Evolutionary conservation across 1,140 invertebrate genomes (phyloP).

Genomic region (Caenorhabditis briggsae): DNA sequence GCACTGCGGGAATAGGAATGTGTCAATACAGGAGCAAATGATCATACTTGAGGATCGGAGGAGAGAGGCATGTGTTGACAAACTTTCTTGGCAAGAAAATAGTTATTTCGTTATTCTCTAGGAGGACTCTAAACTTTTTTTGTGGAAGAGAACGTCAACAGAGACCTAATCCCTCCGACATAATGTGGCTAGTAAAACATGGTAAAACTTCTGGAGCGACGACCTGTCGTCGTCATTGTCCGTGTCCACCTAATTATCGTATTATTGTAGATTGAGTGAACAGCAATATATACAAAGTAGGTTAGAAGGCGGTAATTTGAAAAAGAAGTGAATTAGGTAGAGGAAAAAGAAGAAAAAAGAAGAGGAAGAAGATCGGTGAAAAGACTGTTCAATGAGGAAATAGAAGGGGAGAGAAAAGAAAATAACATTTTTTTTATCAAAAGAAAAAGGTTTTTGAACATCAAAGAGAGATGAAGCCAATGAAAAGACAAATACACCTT

Average conservation of each 20-base stretch:
- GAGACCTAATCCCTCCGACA: too few species aligned
- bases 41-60: conserved; percentile 19
- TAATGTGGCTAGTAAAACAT: neutral
- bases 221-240: conserved; percentile 1
- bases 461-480: conserved; percentile 38
- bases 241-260: conserved; percentile 48
- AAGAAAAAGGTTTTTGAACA: conserved; percentile 28
- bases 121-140: too few species aligned
- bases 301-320: conserved; percentile 48
- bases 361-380: neutral
- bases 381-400: neutral
- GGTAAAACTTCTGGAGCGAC: neutral
- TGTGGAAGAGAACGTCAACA: too few species aligned
- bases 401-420: neutral
- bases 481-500: conserved; percentile 1
- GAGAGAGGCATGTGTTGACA: conserved; percentile 7
- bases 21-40: conserved; percentile 53
- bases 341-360: neutral
- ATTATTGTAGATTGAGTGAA: conserved; percentile 48
- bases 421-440: too few species aligned
- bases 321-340: neutral
- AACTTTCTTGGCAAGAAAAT: neutral
- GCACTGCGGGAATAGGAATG: neutral
- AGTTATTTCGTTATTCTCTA: too few species aligned
- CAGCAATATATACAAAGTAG: conserved; percentile 45